Evolutionary conservation across 1,140 invertebrate species (phyloP), one percentile per base, ranked within the genome.

Genomic region (Calephelis virginiensis): DNA sequence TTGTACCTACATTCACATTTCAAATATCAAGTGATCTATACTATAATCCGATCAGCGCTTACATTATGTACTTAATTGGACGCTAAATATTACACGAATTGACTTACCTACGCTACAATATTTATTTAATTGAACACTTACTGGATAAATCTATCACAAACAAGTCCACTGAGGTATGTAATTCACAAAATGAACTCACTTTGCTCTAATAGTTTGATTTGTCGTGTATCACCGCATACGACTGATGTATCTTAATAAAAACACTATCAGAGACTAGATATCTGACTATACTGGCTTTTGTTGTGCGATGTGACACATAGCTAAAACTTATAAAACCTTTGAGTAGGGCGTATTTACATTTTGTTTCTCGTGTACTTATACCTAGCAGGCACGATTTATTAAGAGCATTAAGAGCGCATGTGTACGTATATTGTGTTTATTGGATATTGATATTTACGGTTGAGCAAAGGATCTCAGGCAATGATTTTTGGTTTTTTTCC

Each of bases 61-160:
- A 74, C 70, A 78, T 53, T 40, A 56, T 80, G 77, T 73, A 72
- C 70, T 64, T 70, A 70, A 73, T 83, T 84, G 81, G 85, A 85
- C 83, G 81, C 75, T 82, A 87, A 89, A 83, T 76, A 81, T 82
- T 84, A 82, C 72, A 83, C 76, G 79, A 89, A 85, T 86, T 90
- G 83, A 90, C 86, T 88, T 86, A 87, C 61, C 77, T 79, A 61
- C 38, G 12, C 17, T 86, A 81, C 76, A 85, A 77, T 28, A 28
- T 4, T 81, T 83, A 83, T 73, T 90, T 84, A 85, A 81, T 85
- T 89, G 86, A 90, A 90, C 88, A 90, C 88, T 89, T 90, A 90
- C 78, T 83, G 86, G 88, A 86, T 90, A 90, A 83, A 88, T 82
- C 82, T 87, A 88, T 89, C 86, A 89, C 86, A 89, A 86, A 88